A percentile compares a stretch with the other conserved stretches of the same genome.
Evolutionary conservation across 2,797 vertebrate genomes (phyloP).

Genomic region (Astyanax mexicanus): DNA sequence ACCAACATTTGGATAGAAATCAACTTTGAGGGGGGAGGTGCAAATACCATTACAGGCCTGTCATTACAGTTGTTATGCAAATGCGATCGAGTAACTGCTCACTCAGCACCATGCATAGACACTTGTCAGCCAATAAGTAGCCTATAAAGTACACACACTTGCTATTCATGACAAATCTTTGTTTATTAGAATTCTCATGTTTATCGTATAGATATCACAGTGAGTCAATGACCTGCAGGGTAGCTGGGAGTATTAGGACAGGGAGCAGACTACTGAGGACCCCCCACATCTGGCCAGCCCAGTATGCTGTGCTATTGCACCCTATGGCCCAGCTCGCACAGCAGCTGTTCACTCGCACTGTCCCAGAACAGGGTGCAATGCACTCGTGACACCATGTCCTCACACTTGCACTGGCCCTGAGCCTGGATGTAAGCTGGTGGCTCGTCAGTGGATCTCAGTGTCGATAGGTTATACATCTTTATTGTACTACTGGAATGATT

Average conservation of each 20-base stretch:
- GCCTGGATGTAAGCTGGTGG: not conserved
- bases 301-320: not conserved
- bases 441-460: not conserved
- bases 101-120: slow-evolving; percentile 18
- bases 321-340: not conserved
- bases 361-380: slow-evolving; percentile 18
- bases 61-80: slow-evolving; percentile 45
- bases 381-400: slow-evolving; percentile 24
- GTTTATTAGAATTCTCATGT: slow-evolving; percentile 32
- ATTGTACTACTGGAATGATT: not conserved
- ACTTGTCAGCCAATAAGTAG: slow-evolving; percentile 11
- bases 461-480: not conserved
- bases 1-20: slow-evolving; percentile 9
- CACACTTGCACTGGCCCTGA: slow-evolving; percentile 20
- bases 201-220: slow-evolving; percentile 21
- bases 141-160: slow-evolving; percentile 12
- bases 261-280: not conserved
- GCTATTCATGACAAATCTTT: slow-evolving; percentile 21
- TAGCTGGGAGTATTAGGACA: slow-evolving; percentile 19
- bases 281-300: not conserved
- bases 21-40: not conserved
- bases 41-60: slow-evolving; percentile 30
- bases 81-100: slow-evolving; percentile 38
- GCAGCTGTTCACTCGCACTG: slow-evolving; percentile 12
- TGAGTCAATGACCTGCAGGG: slow-evolving; percentile 33